Evolutionary conservation across 2,888 invertebrate genomes (phyloP).

Genomic region (Prosapia bicincta): DNA sequence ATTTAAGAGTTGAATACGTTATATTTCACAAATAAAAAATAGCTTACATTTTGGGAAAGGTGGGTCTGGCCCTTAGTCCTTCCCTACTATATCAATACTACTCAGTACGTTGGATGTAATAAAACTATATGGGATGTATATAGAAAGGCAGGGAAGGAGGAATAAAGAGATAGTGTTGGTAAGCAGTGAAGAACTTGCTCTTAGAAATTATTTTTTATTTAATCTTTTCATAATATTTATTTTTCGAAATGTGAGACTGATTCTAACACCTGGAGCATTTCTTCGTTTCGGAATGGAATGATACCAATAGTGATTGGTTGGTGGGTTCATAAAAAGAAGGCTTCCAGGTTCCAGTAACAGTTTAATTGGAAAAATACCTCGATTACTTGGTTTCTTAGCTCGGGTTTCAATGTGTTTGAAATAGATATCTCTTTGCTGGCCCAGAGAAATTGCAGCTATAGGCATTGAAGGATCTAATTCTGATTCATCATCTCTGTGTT

Average conservation of each 20-base stretch:
- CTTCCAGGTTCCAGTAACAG: conserved; percentile 62
- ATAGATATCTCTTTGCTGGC: conserved; percentile 61
- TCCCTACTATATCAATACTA: no score
- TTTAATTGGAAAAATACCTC: conserved; percentile 52
- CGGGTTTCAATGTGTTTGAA: conserved; percentile 58
- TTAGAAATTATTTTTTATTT: no score
- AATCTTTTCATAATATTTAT: conserved; percentile 16
- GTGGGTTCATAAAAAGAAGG: conserved; percentile 65
- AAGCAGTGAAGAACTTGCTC: no score
- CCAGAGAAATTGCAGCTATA: conserved; percentile 66
- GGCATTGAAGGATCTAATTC: conserved; percentile 59
- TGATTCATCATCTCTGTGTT: conserved; percentile 66
- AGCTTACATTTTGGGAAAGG: no score
- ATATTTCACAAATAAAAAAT: no score
- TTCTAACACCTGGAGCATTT: conserved; percentile 52
- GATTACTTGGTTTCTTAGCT: conserved; percentile 49
- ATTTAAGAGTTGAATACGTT: no score
- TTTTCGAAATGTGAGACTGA: conserved; percentile 62
- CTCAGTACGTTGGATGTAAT: no score
- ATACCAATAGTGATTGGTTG: conserved; percentile 68
- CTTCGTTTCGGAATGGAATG: conserved; percentile 63
- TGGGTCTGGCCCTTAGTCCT: no score
- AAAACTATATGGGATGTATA: no score
- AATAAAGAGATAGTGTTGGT: no score
- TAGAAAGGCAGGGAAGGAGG: no score